phyloP scores from a whole-genome alignment of 2,797 vertebrate species.

The Tokudaia tokunoshimensis region DNA sequence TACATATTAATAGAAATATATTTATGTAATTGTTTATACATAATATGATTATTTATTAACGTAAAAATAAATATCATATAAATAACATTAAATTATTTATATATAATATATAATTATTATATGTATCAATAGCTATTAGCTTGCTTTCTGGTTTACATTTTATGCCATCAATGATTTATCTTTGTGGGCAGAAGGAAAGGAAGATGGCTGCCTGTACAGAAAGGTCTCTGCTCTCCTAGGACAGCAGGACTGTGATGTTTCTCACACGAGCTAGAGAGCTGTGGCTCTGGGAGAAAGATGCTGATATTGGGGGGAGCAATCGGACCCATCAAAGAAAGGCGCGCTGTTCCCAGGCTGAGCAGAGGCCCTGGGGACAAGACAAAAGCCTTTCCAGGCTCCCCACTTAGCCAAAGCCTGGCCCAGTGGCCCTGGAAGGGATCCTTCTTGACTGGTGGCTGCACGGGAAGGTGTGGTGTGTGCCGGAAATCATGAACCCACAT shows the following conservation, averaged over 20 bases:
- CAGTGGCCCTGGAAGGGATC: conserved; percentile 34
- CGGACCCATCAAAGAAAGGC: background rate
- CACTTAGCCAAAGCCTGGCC: conserved; percentile 14
- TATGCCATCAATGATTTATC: background rate
- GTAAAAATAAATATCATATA: background rate
- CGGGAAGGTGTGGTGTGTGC: too few relatives aligned
- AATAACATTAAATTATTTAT: background rate
- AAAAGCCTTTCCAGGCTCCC: conserved; percentile 35
- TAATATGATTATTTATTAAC: background rate
- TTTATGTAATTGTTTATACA: background rate
- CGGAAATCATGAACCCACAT: background rate
- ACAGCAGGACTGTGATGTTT: background rate
- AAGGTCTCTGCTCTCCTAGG: background rate
- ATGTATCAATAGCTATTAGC: background rate
- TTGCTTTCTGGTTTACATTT: conserved; percentile 30
- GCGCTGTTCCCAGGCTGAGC: conserved; percentile 7
- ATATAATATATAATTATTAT: background rate
- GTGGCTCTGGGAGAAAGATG: background rate
- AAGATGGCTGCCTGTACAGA: background rate
- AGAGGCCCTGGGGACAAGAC: background rate
- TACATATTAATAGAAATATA: background rate
- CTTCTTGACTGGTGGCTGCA: conserved; percentile 48
- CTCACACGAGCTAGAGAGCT: background rate
- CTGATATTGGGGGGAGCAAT: background rate
- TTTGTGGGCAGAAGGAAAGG: background rate